Base-by-base conservation (phyloP, 1,140 invertebrate genomes). In the Laupala kohalensis region DNA sequence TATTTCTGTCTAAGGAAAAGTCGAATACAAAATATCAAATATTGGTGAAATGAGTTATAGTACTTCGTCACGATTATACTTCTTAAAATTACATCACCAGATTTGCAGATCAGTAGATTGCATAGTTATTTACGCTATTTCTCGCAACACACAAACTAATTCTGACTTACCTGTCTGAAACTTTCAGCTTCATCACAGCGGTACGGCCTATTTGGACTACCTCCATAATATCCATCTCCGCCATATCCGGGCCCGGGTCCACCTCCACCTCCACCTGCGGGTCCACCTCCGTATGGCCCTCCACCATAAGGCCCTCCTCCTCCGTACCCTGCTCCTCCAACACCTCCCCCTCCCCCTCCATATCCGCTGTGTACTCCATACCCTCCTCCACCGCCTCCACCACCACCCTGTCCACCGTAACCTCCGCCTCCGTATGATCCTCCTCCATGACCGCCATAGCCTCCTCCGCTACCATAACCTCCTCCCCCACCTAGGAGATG, bases 171-270 rank as follows among this genome's bases (percentile, higher is more conserved):
- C 74, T 92, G 91, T 78, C 90, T 89, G 76, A 92, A 93, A 76
- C 86, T 89, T 74, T 92, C 91, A 63, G 84, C 85, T 62, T 92
- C 90, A 75, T 93, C 91, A 78, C 92, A 93, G 69, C 70, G 30
- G 30, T 25, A 72, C 19, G 71, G 29, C 65, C 66, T 62, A 29
- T 24, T 12, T 12, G 37, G 28, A 23, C 71, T 9, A 29, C 67
- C 67, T 68, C 72, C 69, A 24, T 72, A 71, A 64, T 70, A 73
- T 6, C 71, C 63, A 25, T 70, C 73, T 30, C 67, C 69, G 62
- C 63, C 25, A 65, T 37, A 26, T 53, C 72, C 67, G 19, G 26
- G 5, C 6, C 72, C 72, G 15, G 19, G 37, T 28, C 62, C 63
- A 19, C 76, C 75, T 23, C 70, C 72, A 67, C 73, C n/a, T n/a